phyloP scores from a whole-genome alignment of 2,888 invertebrate genomes.

The Mythimna albipuncta region DNA sequence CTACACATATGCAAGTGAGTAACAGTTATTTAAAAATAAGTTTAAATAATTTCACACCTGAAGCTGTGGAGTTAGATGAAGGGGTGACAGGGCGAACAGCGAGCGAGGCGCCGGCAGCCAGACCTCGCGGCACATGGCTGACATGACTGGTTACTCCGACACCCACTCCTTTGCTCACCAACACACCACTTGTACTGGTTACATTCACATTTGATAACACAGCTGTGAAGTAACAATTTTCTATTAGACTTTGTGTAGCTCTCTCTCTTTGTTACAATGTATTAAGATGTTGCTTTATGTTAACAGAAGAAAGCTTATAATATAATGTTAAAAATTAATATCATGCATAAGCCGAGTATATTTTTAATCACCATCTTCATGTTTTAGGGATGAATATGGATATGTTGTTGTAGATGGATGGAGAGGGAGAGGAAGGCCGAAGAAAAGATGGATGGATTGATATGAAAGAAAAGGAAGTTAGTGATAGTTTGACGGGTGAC shows the following conservation, averaged over 20 bases:
- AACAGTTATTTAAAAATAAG: neutral
- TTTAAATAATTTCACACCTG: conserved; percentile 26
- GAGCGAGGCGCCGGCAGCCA: conserved; percentile 94
- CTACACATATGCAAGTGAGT: too few relatives aligned
- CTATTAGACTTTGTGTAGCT: neutral
- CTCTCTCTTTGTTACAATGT: neutral
- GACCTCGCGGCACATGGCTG: conserved; percentile 90
- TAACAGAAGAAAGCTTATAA: neutral
- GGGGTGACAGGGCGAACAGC: conserved; percentile 93
- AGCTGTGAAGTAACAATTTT: conserved; percentile 54
- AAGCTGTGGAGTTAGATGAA: conserved; percentile 75
- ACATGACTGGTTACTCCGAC: conserved; percentile 83
- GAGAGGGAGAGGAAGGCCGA: too few relatives aligned
- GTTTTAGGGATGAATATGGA: neutral
- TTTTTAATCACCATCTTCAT: neutral
- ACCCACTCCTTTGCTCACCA: conserved; percentile 80
- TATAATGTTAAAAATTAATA: neutral
- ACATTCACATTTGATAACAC: conserved; percentile 83
- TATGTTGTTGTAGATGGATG: too few relatives aligned
- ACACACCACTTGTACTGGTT: conserved; percentile 78
- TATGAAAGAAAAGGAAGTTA: too few relatives aligned
- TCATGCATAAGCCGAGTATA: neutral
- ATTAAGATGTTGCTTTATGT: too few relatives aligned
- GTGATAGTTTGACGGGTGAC: too few relatives aligned
- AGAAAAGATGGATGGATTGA: too few relatives aligned